Evolutionary conservation across 2,888 invertebrate species (phyloP).

Genomic region (Drosophila paranaensis): DNA sequence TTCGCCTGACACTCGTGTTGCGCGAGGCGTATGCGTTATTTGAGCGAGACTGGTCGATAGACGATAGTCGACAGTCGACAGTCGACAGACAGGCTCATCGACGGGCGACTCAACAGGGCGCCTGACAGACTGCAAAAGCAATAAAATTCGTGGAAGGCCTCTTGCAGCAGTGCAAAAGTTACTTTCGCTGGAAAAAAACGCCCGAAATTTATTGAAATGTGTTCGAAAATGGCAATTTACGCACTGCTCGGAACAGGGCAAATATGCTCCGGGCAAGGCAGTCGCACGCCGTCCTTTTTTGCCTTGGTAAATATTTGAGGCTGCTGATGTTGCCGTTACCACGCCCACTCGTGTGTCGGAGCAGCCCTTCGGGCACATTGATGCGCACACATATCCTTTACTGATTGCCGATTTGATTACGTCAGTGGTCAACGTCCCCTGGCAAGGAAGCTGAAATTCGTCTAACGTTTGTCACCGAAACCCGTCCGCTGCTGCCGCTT

Average conservation of each 20-base stretch:
- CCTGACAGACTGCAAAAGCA: conserved; percentile 59
- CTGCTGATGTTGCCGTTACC: background rate
- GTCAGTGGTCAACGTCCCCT: conserved; percentile 71
- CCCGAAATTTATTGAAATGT: conserved; percentile 68
- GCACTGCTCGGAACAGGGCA: conserved; percentile 67
- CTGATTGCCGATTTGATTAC: conserved; percentile 78
- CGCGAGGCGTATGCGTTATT: conserved; percentile 62
- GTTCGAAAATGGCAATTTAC: conserved; percentile 78
- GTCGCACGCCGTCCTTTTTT: conserved; percentile 50
- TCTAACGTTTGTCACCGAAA: conserved; percentile 24
- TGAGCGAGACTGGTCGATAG: conserved; percentile 24
- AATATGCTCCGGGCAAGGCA: conserved; percentile 70
- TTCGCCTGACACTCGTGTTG: conserved; percentile 53
- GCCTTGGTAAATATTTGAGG: conserved; percentile 38
- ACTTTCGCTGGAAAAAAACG: conserved; percentile 37
- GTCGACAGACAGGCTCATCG: conserved; percentile 10
- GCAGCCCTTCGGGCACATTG: conserved; percentile 67
- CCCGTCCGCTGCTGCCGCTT: conserved; percentile 9
- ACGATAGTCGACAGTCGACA: conserved; percentile 9
- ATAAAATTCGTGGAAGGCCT: conserved; percentile 51
- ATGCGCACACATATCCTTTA: conserved; percentile 69
- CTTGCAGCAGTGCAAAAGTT: conserved; percentile 28
- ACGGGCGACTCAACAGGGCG: conserved; percentile 37
- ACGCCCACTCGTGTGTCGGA: conserved; percentile 5
- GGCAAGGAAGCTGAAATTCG: conserved; percentile 55